Evolutionary conservation across 2,888 invertebrate genomes (phyloP).

Genomic region (Xestia rhomboidea): DNA sequence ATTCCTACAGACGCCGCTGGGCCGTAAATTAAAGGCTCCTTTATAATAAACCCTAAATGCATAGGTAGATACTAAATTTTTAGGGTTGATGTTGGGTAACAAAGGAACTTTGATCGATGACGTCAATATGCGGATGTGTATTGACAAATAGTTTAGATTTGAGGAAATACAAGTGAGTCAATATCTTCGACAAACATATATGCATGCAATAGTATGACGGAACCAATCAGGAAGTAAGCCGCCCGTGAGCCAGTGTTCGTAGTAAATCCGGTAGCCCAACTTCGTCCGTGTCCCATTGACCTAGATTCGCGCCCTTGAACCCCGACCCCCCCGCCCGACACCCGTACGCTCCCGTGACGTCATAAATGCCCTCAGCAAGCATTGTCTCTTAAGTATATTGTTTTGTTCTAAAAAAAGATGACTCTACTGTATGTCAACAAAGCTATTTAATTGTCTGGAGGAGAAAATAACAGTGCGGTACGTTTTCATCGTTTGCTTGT

Average conservation of each 20-base stretch:
- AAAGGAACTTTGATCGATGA: neutral
- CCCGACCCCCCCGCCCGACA: conserved; percentile 72
- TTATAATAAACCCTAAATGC: conserved; percentile 36
- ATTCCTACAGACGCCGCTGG: conserved; percentile 64
- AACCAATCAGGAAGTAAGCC: conserved; percentile 71
- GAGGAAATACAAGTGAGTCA: neutral
- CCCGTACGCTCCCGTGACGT: conserved; percentile 83
- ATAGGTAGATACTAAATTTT: neutral
- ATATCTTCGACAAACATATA: conserved; percentile 18
- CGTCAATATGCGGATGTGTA: neutral
- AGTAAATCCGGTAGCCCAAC: conserved; percentile 76
- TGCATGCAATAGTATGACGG: conserved; percentile 61
- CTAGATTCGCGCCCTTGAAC: conserved; percentile 89
- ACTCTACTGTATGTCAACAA: conserved; percentile 66
- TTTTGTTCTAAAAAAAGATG: conserved; percentile 69
- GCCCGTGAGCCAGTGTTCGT: conserved; percentile 66
- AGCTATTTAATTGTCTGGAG: conserved; percentile 45
- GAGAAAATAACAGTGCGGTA: conserved; percentile 3
- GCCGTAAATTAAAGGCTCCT: conserved; percentile 49
- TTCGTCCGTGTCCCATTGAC: conserved; percentile 85
- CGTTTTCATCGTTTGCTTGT: neutral
- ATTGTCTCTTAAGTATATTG: conserved; percentile 76
- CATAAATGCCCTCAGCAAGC: conserved; percentile 79
- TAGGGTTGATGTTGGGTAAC: neutral
- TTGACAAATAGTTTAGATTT: conserved; percentile 13